Conservation (phyloP, 2,888 invertebrate species). For the Drosophila phalerata region DNA sequence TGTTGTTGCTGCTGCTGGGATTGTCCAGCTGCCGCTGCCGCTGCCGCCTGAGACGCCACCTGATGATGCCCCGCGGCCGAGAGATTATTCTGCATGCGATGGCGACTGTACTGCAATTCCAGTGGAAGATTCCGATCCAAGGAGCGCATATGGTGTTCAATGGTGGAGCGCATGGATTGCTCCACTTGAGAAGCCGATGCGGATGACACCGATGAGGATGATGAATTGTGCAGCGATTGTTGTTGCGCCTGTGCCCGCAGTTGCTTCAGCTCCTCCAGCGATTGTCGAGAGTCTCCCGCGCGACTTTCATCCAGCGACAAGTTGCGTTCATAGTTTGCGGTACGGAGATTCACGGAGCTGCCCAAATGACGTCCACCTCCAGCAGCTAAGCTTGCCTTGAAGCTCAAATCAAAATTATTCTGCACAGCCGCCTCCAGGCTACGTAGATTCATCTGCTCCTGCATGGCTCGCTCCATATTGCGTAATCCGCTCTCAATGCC, state of each 20-base stretch:
- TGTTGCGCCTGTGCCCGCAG: constrained; percentile 82
- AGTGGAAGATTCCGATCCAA: constrained; percentile 85
- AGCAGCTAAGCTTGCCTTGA: constrained; percentile 76
- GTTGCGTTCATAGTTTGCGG: constrained; percentile 82
- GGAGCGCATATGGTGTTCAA: constrained; percentile 86
- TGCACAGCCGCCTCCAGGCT: constrained; percentile 83
- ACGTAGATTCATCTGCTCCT: constrained; percentile 85
- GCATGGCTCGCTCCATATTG: constrained; percentile 86
- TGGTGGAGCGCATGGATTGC: constrained; percentile 83
- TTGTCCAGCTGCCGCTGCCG: constrained; percentile 11
- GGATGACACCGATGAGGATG: constrained; percentile 63
- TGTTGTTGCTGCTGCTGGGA: constrained; percentile 47
- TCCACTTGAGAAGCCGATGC: constrained; percentile 71
- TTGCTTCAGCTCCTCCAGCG: constrained; percentile 83
- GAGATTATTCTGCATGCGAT: constrained; percentile 81
- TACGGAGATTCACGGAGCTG: constrained; percentile 74
- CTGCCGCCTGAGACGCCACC: constrained; percentile 14
- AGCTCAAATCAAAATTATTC: constrained; percentile 81
- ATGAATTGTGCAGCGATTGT: constrained; percentile 70
- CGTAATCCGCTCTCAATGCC: constrained; percentile 85
- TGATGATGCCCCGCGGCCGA: constrained; percentile 39
- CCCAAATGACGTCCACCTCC: constrained; percentile 69
- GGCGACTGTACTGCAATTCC: constrained; percentile 85
- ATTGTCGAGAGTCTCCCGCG: constrained; percentile 80
- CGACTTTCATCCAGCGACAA: constrained; percentile 81